Percentiles rank a stretch among this genome's conserved stretches.
phyloP scores from a whole-genome alignment of 1,140 invertebrate species.

The Oedothorax gibbosus region DNA sequence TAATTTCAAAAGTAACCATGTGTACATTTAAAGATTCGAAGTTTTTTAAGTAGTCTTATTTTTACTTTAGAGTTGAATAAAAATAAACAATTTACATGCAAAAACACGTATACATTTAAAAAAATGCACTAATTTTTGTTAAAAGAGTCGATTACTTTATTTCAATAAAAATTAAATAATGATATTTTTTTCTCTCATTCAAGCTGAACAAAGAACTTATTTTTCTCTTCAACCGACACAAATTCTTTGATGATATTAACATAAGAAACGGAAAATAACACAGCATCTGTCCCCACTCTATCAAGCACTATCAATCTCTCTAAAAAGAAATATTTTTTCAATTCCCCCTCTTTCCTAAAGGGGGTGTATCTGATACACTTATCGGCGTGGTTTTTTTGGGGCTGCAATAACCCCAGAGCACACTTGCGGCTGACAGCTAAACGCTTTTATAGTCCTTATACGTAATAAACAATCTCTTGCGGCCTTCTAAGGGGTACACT shows the following conservation, averaged over 20 bases:
- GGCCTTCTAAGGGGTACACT: constrained; percentile 4
- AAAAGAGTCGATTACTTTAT: too few species aligned
- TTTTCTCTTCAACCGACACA: not conserved
- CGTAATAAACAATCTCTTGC: constrained; percentile 30
- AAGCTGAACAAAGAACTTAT: not conserved
- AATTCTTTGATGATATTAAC: constrained; percentile 7
- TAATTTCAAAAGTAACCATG: too few species aligned
- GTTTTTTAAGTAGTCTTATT: too few species aligned
- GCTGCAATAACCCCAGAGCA: constrained; percentile 22
- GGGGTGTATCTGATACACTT: constrained; percentile 15
- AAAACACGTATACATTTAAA: too few species aligned
- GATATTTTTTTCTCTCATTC: too few species aligned
- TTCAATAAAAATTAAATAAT: too few species aligned
- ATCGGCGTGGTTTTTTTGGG: constrained; percentile 40
- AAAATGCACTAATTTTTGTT: too few species aligned
- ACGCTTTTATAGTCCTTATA: constrained; percentile 58
- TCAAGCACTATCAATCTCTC: not conserved
- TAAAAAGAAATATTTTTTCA: not conserved
- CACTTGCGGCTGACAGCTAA: constrained; percentile 58
- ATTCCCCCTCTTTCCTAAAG: not conserved
- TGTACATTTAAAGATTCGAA: too few species aligned
- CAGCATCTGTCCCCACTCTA: not conserved
- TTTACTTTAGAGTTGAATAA: too few species aligned
- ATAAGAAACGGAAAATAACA: constrained; percentile 6
- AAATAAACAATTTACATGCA: too few species aligned